Conservation (phyloP, 2,797 vertebrate genomes). For the Balearica regulorum region DNA sequence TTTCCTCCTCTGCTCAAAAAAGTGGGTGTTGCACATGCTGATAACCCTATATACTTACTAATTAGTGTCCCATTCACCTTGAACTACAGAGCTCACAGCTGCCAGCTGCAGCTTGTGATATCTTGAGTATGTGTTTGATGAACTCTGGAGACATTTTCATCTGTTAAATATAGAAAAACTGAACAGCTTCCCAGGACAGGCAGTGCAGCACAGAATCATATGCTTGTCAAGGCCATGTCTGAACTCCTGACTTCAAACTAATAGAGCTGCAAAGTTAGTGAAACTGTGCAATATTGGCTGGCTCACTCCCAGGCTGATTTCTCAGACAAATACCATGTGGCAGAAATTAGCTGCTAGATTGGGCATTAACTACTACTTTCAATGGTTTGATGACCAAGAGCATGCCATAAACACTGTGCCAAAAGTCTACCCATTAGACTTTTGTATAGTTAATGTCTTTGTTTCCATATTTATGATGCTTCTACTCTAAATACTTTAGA, state of each 20-base stretch:
- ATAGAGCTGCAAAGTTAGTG: slow-evolving; percentile 29
- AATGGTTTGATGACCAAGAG: not conserved
- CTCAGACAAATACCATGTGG: slow-evolving; percentile 5
- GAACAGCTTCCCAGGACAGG: slow-evolving; percentile 35
- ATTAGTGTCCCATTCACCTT: slow-evolving; percentile 41
- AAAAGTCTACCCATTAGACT: not conserved
- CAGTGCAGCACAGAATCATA: not conserved
- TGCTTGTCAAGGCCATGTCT: slow-evolving; percentile 22
- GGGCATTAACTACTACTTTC: not conserved
- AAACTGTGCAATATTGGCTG: not conserved
- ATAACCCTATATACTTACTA: not conserved
- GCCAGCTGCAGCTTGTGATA: slow-evolving; percentile 31
- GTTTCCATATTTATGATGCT: not conserved
- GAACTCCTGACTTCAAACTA: slow-evolving; percentile 27
- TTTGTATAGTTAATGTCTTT: not conserved
- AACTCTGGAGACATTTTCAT: slow-evolving; percentile 56
- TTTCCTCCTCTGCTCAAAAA: not conserved
- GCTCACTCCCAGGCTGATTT: slow-evolving; percentile 13
- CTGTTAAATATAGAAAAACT: slow-evolving; percentile 32
- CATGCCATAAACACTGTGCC: not conserved
- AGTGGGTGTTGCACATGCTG: not conserved
- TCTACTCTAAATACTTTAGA: not conserved
- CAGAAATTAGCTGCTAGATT: slow-evolving; percentile 30
- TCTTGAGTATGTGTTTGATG: slow-evolving; percentile 17
- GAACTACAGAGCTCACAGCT: slow-evolving; percentile 8